phyloP scores from a whole-genome alignment of 2,888 invertebrate species.

The Agrotis ipsilon region DNA sequence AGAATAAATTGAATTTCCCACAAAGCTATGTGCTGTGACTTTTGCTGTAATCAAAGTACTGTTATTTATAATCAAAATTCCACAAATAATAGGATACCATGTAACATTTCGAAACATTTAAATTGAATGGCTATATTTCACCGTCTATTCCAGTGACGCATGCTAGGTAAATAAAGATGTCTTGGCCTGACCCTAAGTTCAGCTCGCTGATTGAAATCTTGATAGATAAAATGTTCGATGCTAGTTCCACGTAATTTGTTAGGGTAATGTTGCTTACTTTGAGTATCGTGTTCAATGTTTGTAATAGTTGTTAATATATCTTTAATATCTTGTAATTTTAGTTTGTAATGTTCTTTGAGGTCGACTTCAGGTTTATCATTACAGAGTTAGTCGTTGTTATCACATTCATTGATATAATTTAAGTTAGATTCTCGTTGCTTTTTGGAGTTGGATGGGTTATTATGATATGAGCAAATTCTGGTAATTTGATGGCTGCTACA shows the following conservation, averaged over 20 bases:
- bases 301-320: slow-evolving; percentile 15
- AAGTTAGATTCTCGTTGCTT: not conserved
- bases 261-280: slow-evolving; percentile 30
- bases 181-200: slow-evolving; percentile 59
- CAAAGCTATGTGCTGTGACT: not conserved
- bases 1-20: not conserved
- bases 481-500: not conserved
- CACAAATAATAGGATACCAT: not conserved
- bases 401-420: slow-evolving; percentile 10
- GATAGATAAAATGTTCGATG: slow-evolving; percentile 54
- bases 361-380: slow-evolving; percentile 8
- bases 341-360: slow-evolving; percentile 1
- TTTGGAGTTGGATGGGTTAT: not conserved
- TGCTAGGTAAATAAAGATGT: slow-evolving; percentile 63
- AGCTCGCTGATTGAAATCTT: slow-evolving; percentile 66
- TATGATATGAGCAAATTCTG: not conserved
- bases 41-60: not conserved
- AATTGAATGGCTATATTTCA: slow-evolving; percentile 57
- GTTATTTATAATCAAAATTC: slow-evolving; percentile 8
- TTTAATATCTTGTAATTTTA: slow-evolving; percentile 19
- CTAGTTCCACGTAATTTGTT: slow-evolving; percentile 52
- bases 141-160: slow-evolving; percentile 37
- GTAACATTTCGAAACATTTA: slow-evolving; percentile 37
- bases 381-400: slow-evolving; percentile 11
- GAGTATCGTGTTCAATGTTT: slow-evolving; percentile 20